Percentiles rank a stretch among this genome's conserved stretches.
phyloP scores from a whole-genome alignment of 1,140 invertebrate species.

The Lethrus apterus region DNA sequence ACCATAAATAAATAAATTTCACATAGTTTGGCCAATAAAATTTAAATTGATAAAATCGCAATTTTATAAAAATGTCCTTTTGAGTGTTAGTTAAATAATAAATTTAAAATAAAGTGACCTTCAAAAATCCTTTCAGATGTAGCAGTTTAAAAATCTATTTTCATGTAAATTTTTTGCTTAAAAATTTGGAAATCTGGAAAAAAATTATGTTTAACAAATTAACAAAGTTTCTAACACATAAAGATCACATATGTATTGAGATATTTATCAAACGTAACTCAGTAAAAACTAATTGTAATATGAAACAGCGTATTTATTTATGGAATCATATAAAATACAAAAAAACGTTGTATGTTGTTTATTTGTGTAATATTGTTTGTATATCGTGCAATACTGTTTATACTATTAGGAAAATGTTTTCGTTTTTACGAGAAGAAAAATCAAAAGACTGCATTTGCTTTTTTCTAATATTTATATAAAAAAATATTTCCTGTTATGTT shows the following conservation, averaged over 20 bases:
- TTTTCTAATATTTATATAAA: background rate
- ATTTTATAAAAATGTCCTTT: constrained; percentile 7
- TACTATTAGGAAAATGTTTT: constrained; percentile 5
- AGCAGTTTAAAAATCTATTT: constrained; percentile 1
- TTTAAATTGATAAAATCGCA: background rate
- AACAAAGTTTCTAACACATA: background rate
- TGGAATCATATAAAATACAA: no score
- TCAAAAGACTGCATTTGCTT: constrained; percentile 7
- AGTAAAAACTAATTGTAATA: background rate
- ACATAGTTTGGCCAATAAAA: background rate
- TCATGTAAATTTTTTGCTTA: background rate
- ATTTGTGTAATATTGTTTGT: constrained; percentile 5
- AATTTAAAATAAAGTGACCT: constrained; percentile 10
- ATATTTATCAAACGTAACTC: background rate
- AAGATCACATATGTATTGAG: background rate
- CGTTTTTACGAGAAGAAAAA: constrained; percentile 1
- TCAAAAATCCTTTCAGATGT: constrained; percentile 2
- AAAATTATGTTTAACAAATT: background rate
- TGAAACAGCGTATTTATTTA: background rate
- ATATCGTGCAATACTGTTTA: no score
- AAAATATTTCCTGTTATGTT: constrained; percentile 2
- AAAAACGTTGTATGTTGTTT: no score
- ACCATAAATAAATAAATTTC: background rate
- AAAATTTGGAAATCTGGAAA: background rate
- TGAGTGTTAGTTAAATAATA: no score